phyloP scores from a whole-genome alignment of 2,888 invertebrate genomes.

The Conistra vaccinii region DNA sequence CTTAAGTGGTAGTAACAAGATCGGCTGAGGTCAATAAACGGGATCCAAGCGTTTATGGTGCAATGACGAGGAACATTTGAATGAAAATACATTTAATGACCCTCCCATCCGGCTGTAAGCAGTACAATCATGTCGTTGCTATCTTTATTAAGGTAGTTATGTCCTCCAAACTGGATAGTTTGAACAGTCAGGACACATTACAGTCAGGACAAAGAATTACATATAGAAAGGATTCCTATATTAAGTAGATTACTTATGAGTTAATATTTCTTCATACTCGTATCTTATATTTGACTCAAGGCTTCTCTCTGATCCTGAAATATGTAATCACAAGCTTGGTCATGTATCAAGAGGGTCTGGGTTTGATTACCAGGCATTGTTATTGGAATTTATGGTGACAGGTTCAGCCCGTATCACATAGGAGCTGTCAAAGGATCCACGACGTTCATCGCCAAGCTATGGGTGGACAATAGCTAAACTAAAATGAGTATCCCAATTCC shows the following conservation, averaged over 20 bases:
- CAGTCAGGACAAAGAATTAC: background rate
- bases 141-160: slow-evolving; percentile 59
- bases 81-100: slow-evolving; percentile 60
- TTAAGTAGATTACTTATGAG: background rate
- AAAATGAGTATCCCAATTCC: background rate
- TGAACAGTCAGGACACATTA: slow-evolving; percentile 1
- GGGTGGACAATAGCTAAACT: background rate
- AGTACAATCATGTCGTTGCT: slow-evolving; percentile 52
- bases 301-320: background rate
- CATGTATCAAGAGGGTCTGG: slow-evolving; percentile 37
- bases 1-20: slow-evolving; percentile 52
- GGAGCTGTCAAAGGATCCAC: slow-evolving; percentile 1
- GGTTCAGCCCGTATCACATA: slow-evolving; percentile 40
- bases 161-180: slow-evolving; percentile 21
- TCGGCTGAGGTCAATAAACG: slow-evolving; percentile 52
- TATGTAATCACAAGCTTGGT: slow-evolving; percentile 12
- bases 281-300: background rate
- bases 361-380: slow-evolving; percentile 48
- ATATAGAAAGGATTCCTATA: background rate
- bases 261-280: background rate
- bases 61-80: slow-evolving; percentile 56
- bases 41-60: slow-evolving; percentile 53
- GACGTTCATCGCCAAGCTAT: background rate
- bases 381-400: slow-evolving; percentile 47
- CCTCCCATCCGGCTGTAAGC: slow-evolving; percentile 40